Evolutionary conservation across 1,140 invertebrate species (phyloP).

Genomic region (Catajapyx aquilonaris): DNA sequence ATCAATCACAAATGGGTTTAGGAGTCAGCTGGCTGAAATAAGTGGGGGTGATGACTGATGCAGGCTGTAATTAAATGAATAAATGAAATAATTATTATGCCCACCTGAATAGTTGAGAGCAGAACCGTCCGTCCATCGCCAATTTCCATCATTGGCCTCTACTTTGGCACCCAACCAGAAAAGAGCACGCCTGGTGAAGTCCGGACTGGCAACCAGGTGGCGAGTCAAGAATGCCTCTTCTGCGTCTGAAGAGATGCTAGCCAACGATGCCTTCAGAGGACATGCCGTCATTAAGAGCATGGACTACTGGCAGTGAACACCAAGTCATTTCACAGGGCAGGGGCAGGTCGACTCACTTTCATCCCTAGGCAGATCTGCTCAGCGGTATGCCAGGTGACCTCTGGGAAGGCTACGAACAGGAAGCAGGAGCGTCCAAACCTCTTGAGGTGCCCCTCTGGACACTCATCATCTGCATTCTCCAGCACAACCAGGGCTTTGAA

Average conservation of each 20-base stretch:
- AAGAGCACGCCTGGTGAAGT: neutral
- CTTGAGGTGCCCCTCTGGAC: conserved; percentile 36
- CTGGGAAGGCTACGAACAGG: conserved; percentile 44
- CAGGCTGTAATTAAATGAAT: too few relatives aligned
- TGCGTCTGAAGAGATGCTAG: neutral
- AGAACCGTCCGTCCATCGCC: neutral
- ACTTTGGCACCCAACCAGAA: neutral
- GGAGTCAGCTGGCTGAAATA: too few relatives aligned
- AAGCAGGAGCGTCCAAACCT: conserved; percentile 44
- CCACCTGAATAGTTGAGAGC: neutral
- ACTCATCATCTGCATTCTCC: conserved; percentile 31
- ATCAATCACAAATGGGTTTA: too few relatives aligned
- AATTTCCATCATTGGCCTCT: neutral
- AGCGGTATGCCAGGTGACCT: conserved; percentile 47
- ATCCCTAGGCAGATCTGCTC: conserved; percentile 44
- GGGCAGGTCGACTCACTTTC: conserved; percentile 22
- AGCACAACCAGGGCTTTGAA: conserved; percentile 40
- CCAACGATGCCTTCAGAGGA: neutral
- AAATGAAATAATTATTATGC: too few relatives aligned
- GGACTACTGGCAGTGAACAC: too few relatives aligned
- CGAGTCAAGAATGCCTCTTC: neutral
- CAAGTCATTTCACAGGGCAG: too few relatives aligned
- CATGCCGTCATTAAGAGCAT: too few relatives aligned
- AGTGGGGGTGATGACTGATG: too few relatives aligned
- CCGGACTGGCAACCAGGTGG: neutral